Conservation (phyloP, 2,113 vertebrate species). For the Catharus bicknelli region DNA sequence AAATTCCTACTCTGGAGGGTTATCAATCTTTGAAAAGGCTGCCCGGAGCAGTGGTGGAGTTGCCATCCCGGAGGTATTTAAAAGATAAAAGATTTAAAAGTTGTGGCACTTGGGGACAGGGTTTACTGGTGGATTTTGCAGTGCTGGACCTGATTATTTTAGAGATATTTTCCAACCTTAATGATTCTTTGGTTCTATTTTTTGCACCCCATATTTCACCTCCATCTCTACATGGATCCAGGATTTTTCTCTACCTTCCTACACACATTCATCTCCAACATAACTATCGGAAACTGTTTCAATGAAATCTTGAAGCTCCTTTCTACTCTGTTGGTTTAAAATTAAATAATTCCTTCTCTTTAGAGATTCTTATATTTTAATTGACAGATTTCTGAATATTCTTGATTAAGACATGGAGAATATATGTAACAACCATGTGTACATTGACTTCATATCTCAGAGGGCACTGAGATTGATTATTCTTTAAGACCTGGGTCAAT, state of each 20-base stretch:
- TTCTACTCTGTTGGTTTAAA: background rate
- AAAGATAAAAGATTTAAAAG: background rate
- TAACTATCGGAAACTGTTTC: background rate
- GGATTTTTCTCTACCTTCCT: background rate
- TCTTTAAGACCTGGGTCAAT: slow-evolving; percentile 59
- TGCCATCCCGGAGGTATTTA: rapidly evolving
- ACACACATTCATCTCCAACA: background rate
- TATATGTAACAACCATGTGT: slow-evolving; percentile 34
- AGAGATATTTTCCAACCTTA: background rate
- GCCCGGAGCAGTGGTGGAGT: background rate
- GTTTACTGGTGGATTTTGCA: background rate
- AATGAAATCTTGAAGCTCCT: background rate
- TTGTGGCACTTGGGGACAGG: background rate
- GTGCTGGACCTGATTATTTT: background rate
- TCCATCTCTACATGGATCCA: background rate
- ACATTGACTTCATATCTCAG: slow-evolving; percentile 31
- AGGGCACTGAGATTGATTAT: slow-evolving; percentile 48
- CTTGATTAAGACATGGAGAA: slow-evolving; percentile 37
- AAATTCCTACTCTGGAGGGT: background rate
- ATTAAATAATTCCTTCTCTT: background rate
- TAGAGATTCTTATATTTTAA: background rate
- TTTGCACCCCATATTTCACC: background rate
- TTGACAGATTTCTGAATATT: slow-evolving; percentile 36
- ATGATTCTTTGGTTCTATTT: background rate
- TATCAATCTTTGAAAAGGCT: background rate